Percentiles rank a stretch among this genome's conserved stretches.
Conservation (phyloP, 2,113 vertebrate genomes). For the Montifringilla adamsi region DNA sequence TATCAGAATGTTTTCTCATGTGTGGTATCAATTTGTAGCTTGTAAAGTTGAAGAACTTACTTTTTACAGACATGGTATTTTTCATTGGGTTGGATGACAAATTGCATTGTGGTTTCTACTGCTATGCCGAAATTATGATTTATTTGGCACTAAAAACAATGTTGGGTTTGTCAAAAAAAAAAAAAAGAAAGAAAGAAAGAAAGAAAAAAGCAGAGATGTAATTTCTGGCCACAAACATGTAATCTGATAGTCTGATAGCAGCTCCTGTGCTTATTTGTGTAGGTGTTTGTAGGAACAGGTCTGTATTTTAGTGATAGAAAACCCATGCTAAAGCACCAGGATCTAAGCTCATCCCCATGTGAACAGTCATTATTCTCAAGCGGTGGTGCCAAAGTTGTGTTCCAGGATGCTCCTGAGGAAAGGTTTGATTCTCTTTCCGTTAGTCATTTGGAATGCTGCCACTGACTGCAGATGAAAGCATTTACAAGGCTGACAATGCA, state of each 20-base stretch:
- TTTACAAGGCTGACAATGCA: neutral
- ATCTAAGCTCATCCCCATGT: neutral
- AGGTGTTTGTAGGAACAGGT: neutral
- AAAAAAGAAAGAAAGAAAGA: neutral
- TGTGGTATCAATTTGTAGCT: neutral
- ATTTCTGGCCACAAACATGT: neutral
- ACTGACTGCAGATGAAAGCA: neutral
- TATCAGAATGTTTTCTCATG: neutral
- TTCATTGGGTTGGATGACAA: neutral
- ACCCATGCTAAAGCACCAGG: neutral
- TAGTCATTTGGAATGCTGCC: conserved; percentile 21
- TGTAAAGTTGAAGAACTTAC: neutral
- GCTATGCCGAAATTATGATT: neutral
- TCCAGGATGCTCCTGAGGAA: neutral
- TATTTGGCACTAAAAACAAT: neutral
- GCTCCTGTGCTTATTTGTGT: neutral
- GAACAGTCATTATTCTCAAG: neutral
- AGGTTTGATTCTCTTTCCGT: neutral
- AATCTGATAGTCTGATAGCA: neutral
- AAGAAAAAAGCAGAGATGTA: neutral
- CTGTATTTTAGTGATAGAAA: neutral
- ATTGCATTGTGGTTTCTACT: neutral
- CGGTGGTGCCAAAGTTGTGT: neutral
- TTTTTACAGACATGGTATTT: neutral
- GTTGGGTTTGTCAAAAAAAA: neutral